Base-by-base conservation (phyloP, 2,113 vertebrate genomes). In the Muntiacus muntjak region DNA sequence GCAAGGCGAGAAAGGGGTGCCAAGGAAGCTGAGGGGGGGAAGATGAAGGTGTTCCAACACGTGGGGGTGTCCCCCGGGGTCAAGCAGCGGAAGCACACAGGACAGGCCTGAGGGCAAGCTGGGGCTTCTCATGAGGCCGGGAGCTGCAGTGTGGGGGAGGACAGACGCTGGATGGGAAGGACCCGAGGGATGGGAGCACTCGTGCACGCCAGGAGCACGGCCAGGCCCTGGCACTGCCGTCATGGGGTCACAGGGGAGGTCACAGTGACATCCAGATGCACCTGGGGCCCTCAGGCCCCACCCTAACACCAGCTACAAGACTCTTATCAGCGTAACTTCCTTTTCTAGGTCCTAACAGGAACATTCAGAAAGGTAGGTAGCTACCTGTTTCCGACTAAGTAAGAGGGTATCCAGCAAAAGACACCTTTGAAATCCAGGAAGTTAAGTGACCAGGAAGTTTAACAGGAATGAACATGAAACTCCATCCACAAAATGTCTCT, bases 81-180 rank as follows among this genome's bases (percentile, higher is more conserved):
- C 23, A 76, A 76, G 83, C 17, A 23, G 58, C 7, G 2, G 33
- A n/a, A 57, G 87, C 21, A 25, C 2, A 4, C 25, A 76, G 76
- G 83, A 45, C 4, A 1, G 36, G 74, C 26, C 62, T 25, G 9
- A 6, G 52, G 55, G 25, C 60, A 21, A 55, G 76, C 7, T 1
- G 10, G 8, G 54, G 55, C 40, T 23, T 25, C 50, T 52, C 6
- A 0, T 4, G 64, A 57, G 57, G 62, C 16, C 21, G 25, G 64
- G 55, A 40, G 40, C n/a, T 13, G 5, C 33, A 30, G 64, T 9
- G 3, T 10, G 0, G 1, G 1, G 33, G 2, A 14, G 3, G 79
- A 82, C 30, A 54, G 79, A 33, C 1, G 1, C 33, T 4, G 33
- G 79, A 6, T 13, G 19, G 50, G 79, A 82, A 52, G 33, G 21